phyloP scores from a whole-genome alignment of 2,888 invertebrate genomes.

The Sinohyriopsis cumingii region DNA sequence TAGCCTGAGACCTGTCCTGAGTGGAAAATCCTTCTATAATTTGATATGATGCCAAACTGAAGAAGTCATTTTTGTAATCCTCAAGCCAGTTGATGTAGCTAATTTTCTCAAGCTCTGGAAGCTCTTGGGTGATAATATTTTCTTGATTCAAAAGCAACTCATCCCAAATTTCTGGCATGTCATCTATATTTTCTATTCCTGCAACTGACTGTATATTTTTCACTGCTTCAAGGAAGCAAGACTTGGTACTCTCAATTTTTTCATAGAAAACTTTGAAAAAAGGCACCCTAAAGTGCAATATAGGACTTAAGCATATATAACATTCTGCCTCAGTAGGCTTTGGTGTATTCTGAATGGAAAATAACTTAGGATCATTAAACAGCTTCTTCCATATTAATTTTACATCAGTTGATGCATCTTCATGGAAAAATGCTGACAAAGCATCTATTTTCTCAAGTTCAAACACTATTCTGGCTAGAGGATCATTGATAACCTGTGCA shows the following conservation, averaged over 20 bases:
- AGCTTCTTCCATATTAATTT: constrained; percentile 12
- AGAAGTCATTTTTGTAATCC: constrained; percentile 32
- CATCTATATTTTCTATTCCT: constrained; percentile 31
- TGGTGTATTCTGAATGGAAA: constrained; percentile 21
- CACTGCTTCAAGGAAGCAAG: constrained; percentile 28
- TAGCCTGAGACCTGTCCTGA: not conserved
- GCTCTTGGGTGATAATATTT: constrained; percentile 14
- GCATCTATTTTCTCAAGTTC: constrained; percentile 24
- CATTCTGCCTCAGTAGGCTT: constrained; percentile 39
- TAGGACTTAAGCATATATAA: constrained; percentile 23
- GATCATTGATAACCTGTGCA: constrained; percentile 20
- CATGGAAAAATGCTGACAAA: constrained; percentile 24
- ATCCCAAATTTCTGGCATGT: constrained; percentile 26
- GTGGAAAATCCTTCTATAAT: not conserved
- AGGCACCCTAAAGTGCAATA: constrained; percentile 27
- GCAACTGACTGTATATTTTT: constrained; percentile 19
- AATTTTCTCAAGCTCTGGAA: constrained; percentile 9
- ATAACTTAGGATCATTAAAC: constrained; percentile 7
- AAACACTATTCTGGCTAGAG: constrained; percentile 33
- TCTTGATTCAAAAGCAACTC: constrained; percentile 22
- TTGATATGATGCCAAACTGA: constrained; percentile 14
- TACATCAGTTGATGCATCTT: constrained; percentile 9
- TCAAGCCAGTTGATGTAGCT: constrained; percentile 5
- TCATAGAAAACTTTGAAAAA: constrained; percentile 26
- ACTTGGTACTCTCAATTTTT: constrained; percentile 26